These are phyloP conservation scores for Neogobius melanostomus DNA, from an alignment of 2,113 vertebrate genomes.

Conservation along the genomic window DNA sequence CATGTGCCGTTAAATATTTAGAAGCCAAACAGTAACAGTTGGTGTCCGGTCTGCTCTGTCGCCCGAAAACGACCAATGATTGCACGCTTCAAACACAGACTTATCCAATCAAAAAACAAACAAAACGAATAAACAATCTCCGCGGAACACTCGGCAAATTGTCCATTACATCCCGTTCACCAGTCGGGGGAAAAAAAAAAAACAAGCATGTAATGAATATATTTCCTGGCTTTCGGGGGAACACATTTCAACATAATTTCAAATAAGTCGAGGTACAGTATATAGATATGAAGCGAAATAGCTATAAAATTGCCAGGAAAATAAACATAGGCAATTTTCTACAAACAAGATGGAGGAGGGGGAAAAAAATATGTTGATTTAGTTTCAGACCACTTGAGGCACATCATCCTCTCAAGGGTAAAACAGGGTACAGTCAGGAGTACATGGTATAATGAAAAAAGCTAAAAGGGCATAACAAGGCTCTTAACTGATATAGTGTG, in stretches of 20 bases:
- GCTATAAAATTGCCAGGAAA: constrained; percentile 36
- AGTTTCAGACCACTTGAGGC: constrained; percentile 3
- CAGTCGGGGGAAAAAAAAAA: constrained; percentile 16
- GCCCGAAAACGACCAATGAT: constrained; percentile 34
- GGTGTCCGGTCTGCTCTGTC: constrained; percentile 50
- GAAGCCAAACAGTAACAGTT: constrained; percentile 53
- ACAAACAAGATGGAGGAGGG: constrained; percentile 8
- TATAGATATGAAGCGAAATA: constrained; percentile 34
- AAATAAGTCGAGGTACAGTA: constrained; percentile 33
- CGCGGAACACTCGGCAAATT: constrained; percentile 38
- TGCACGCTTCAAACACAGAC: constrained; percentile 32
- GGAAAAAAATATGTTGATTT: neutral
- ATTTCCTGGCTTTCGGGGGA: constrained; percentile 47
- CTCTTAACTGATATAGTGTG: neutral
- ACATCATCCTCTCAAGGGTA: neutral
- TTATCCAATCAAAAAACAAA: constrained; percentile 30
- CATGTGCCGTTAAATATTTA: constrained; percentile 48
- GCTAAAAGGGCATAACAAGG: neutral
- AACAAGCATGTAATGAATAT: constrained; percentile 51
- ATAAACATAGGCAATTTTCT: constrained; percentile 35
- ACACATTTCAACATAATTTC: constrained; percentile 59
- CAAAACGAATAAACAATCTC: constrained; percentile 27
- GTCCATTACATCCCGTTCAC: constrained; percentile 32
- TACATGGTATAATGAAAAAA: neutral
- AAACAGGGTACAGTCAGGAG: neutral